Percentiles rank a stretch among this genome's conserved stretches.
These are phyloP conservation scores for Eonycteris spelaea DNA, from an alignment of 2,113 vertebrate species.

Conservation along the genomic window DNA sequence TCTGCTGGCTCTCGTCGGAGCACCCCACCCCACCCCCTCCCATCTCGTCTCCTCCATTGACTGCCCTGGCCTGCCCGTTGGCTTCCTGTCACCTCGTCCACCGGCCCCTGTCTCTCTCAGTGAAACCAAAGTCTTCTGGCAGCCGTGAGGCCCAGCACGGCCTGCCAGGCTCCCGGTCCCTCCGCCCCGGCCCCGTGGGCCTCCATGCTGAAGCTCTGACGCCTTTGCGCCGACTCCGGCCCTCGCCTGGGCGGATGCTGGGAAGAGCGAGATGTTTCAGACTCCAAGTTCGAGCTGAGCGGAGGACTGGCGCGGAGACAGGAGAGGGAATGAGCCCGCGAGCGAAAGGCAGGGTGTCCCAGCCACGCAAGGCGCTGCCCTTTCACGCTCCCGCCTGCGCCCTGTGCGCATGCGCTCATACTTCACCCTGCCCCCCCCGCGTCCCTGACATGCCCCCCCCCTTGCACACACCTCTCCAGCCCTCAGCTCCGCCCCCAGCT, in stretches of 20 bases:
- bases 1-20: neutral
- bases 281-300: neutral
- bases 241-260: neutral
- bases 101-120: neutral
- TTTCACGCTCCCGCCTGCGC: too few relatives aligned
- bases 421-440: too few relatives aligned
- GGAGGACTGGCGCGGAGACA: neutral
- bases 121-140: neutral
- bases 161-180: neutral
- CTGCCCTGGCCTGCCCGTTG: neutral
- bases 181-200: fast-evolving
- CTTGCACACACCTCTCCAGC: fast-evolving
- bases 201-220: neutral
- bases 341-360: neutral
- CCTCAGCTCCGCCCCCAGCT: neutral
- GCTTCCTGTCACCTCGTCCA: too few relatives aligned
- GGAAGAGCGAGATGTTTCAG: too few relatives aligned
- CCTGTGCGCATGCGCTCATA: too few relatives aligned
- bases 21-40: too few relatives aligned
- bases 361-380: fast-evolving
- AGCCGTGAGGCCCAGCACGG: fast-evolving
- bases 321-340: neutral
- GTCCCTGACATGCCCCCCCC: neutral
- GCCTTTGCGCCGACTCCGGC: neutral
- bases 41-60: neutral